Conservation (phyloP, 2,888 invertebrate species). For the Pyrochroa serraticornis region DNA sequence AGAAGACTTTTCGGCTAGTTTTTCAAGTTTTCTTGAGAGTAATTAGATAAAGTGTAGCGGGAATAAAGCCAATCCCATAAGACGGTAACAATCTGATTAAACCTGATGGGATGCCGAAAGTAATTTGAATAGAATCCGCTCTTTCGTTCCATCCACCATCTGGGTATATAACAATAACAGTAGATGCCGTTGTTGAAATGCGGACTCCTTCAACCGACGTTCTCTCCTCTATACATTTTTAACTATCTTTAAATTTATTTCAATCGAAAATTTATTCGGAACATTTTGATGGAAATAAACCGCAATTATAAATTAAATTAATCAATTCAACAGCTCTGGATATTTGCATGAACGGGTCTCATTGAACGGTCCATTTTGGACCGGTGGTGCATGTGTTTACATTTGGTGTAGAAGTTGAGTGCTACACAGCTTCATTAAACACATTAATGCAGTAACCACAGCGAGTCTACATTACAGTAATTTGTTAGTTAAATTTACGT, state of each 20-base stretch:
- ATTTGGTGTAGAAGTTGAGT: conserved; percentile 39
- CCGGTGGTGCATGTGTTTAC: conserved; percentile 34
- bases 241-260: not conserved
- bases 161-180: conserved; percentile 13
- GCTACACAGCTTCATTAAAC: conserved; percentile 40
- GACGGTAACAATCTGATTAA: conserved; percentile 18
- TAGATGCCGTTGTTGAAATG: not conserved
- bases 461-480: conserved; percentile 35
- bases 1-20: not conserved
- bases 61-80: conserved; percentile 5
- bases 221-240: no score
- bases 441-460: conserved; percentile 39
- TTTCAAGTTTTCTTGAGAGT: conserved; percentile 11
- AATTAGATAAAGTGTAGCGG: conserved; percentile 12
- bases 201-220: no score
- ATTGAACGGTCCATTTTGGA: conserved; percentile 10
- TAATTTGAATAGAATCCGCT: conserved; percentile 23
- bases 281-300: not conserved
- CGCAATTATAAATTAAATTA: conserved; percentile 13
- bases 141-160: conserved; percentile 1
- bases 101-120: conserved; percentile 14
- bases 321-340: conserved; percentile 13
- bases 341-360: conserved; percentile 14
- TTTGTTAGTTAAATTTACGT: conserved; percentile 40
- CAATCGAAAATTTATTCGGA: not conserved